phyloP scores from a whole-genome alignment of 2,113 vertebrate genomes.

The crab-eating macaque (Macaca fascicularis) region DNA sequence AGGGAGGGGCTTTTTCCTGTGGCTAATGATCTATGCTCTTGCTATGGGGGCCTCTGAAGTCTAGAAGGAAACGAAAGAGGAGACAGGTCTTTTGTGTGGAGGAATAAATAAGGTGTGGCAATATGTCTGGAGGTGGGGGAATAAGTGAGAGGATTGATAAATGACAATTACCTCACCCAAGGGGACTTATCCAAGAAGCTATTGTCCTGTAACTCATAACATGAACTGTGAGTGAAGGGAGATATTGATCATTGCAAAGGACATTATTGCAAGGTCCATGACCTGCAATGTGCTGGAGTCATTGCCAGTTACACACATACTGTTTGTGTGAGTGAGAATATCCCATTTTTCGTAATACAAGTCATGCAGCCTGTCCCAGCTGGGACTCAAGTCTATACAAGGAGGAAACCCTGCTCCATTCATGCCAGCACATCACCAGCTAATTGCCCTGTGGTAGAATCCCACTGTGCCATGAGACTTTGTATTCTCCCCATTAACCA shows the following conservation, averaged over 20 bases:
- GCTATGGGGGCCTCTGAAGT: not conserved
- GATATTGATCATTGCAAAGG: not conserved
- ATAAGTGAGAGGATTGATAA: not conserved
- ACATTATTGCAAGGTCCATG: not conserved
- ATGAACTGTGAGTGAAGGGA: not conserved
- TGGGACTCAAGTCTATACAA: not conserved
- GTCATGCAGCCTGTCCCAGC: not conserved
- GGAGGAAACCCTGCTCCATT: not conserved
- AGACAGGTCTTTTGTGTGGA: not conserved
- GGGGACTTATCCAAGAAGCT: not conserved
- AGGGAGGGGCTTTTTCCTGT: not conserved
- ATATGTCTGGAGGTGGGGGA: not conserved
- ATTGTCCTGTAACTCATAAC: not conserved
- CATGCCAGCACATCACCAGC: not conserved
- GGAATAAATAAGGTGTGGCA: not conserved
- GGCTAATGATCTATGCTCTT: not conserved
- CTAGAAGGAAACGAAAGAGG: conserved; percentile 15
- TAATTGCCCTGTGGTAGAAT: not conserved
- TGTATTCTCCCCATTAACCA: not conserved
- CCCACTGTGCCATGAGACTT: not conserved
- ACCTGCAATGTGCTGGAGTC: not conserved
- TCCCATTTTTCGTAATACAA: not conserved
- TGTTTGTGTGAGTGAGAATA: not conserved
- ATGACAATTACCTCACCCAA: not conserved
- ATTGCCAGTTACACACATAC: not conserved